phyloP scores from a whole-genome alignment of 1,140 invertebrate species.

The Muscidifurax raptorellus region DNA sequence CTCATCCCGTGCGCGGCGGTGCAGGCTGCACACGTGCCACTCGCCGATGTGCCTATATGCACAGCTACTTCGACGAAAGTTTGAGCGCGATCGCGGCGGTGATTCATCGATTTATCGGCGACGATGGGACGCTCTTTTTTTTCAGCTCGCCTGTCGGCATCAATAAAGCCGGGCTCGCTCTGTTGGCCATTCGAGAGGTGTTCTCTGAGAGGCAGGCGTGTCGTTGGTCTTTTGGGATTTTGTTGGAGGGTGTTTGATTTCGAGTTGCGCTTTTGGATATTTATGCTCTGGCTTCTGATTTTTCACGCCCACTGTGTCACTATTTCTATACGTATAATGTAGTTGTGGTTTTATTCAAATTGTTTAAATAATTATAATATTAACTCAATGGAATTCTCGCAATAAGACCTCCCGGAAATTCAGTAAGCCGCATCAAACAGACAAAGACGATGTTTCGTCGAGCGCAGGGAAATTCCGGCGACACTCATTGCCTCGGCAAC shows the following conservation, averaged over 20 bases:
- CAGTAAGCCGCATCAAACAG: neutral
- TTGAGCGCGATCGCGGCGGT: neutral
- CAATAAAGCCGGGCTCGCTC: neutral
- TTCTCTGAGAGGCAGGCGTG: neutral
- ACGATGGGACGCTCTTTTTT: neutral
- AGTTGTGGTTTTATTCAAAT: too few relatives aligned
- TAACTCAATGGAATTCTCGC: neutral
- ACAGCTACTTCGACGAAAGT: neutral
- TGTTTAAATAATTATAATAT: neutral
- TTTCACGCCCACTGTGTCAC: neutral
- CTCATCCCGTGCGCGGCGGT: slow-evolving; percentile 12
- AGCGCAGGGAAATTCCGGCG: neutral
- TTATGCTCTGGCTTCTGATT: neutral
- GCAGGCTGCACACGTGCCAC: neutral
- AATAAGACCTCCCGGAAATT: neutral
- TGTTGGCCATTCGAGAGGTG: neutral
- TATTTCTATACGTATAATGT: too few relatives aligned
- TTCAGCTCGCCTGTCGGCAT: neutral
- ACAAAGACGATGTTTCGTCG: neutral
- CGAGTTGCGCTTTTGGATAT: neutral
- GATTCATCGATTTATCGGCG: neutral
- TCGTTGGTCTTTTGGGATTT: neutral
- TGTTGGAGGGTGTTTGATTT: neutral
- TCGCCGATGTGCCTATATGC: neutral
- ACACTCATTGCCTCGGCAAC: neutral